Conservation (phyloP, 2,797 vertebrate genomes). For the Paguma larvata region DNA sequence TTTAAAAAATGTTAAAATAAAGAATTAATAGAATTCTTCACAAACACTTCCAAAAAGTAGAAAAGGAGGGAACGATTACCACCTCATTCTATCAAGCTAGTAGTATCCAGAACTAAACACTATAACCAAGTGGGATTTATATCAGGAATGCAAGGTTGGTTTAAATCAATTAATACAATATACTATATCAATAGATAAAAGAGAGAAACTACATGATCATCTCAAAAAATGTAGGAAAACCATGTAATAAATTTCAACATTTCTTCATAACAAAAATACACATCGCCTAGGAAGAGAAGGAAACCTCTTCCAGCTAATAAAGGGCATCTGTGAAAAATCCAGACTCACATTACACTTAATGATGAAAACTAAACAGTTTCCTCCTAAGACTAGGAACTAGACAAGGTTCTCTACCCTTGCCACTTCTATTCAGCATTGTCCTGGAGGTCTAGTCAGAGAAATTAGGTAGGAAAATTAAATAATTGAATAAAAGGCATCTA, state of each 20-base stretch:
- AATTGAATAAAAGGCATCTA: neutral
- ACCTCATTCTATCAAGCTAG: neutral
- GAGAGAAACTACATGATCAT: neutral
- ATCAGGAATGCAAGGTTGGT: neutral
- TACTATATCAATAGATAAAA: neutral
- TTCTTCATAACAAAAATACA: neutral
- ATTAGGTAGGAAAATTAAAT: neutral
- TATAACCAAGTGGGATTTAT: neutral
- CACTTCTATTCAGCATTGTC: neutral
- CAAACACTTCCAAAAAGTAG: neutral
- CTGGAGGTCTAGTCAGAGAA: neutral
- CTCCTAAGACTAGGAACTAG: neutral
- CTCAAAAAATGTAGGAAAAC: neutral
- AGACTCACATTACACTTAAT: neutral
- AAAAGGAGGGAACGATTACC: neutral
- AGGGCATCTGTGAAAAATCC: neutral
- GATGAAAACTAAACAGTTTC: neutral
- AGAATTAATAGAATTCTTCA: conserved; percentile 5
- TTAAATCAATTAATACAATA: conserved; percentile 1
- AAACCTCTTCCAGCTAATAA: neutral
- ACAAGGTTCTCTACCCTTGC: neutral
- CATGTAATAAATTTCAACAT: conserved; percentile 2
- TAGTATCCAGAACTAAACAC: neutral
- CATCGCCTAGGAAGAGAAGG: neutral
- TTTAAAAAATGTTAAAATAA: neutral